A percentile compares a stretch with the other conserved stretches of the same genome.
phyloP scores from a whole-genome alignment of 2,113 vertebrate genomes.

The Nothobranchius furzeri region DNA sequence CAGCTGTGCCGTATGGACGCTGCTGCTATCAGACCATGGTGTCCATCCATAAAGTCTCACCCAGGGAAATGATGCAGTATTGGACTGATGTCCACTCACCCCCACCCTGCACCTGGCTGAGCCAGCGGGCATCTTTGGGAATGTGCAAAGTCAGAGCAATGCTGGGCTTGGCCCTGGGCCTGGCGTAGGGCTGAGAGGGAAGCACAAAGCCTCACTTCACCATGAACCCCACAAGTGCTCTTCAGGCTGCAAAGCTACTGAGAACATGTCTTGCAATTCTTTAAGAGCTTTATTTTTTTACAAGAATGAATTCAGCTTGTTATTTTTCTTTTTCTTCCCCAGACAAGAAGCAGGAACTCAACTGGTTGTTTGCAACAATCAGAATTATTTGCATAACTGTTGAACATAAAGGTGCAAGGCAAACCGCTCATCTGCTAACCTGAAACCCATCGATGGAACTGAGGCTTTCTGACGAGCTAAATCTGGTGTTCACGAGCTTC shows the following conservation, averaged over 20 bases:
- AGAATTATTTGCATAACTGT: background rate
- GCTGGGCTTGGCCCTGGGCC: constrained; percentile 64
- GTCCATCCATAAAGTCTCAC: constrained; percentile 80
- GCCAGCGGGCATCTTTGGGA: constrained; percentile 70
- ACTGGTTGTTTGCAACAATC: background rate
- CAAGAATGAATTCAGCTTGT: constrained; percentile 14
- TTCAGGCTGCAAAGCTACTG: constrained; percentile 38
- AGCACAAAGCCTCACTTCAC: constrained; percentile 13
- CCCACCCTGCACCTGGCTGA: constrained; percentile 79
- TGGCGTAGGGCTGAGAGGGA: constrained; percentile 48
- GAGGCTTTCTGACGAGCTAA: too few species aligned
- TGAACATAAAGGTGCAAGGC: constrained; percentile 27
- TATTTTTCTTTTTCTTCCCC: constrained; percentile 8
- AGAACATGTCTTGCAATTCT: constrained; percentile 51
- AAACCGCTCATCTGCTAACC: constrained; percentile 5
- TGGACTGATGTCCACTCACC: constrained; percentile 76
- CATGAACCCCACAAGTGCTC: constrained; percentile 58
- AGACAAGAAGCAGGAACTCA: constrained; percentile 12
- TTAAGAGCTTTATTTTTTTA: constrained; percentile 64
- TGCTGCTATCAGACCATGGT: constrained; percentile 89
- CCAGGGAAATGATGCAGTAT: constrained; percentile 77
- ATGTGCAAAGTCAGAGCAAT: constrained; percentile 79
- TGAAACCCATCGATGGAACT: background rate
- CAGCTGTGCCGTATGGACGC: constrained; percentile 76
- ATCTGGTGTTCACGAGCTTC: background rate